Evolutionary conservation across 2,888 invertebrate species (phyloP).

Genomic region (Acheta domesticus): DNA sequence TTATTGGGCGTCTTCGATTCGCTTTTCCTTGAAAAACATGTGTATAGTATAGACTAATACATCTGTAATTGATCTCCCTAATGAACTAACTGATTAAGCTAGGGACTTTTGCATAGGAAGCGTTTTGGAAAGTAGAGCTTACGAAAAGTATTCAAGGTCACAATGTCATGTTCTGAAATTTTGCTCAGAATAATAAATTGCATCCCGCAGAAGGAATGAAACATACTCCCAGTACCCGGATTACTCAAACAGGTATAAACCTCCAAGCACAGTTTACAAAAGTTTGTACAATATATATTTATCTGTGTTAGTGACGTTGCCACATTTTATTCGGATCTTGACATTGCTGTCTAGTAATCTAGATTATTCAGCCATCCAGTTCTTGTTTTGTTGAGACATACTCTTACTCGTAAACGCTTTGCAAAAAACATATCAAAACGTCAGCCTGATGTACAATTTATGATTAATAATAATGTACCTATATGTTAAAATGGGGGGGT

Average conservation of each 20-base stretch:
- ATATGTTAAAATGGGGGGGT: background rate
- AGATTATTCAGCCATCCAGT: no score
- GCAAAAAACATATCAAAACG: constrained; percentile 4
- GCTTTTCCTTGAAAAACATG: background rate
- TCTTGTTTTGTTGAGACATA: no score
- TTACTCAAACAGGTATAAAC: background rate
- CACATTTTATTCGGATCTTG: background rate
- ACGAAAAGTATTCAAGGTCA: background rate
- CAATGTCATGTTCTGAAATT: background rate
- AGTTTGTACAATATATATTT: constrained; percentile 11
- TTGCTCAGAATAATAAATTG: background rate
- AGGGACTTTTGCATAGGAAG: background rate
- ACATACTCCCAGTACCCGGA: background rate
- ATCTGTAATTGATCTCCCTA: background rate
- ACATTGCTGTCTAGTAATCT: no score
- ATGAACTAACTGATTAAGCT: background rate
- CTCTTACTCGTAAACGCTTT: background rate
- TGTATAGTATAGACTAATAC: background rate
- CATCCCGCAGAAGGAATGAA: no score
- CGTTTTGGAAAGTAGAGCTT: background rate
- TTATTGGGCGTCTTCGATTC: constrained; percentile 3
- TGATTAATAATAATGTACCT: background rate
- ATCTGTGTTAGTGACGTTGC: background rate
- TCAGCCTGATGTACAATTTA: constrained; percentile 1
- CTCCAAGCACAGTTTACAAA: background rate